Evolutionary conservation across 2,888 invertebrate genomes (phyloP).

Genomic region (Sarcophaga carnaria): DNA sequence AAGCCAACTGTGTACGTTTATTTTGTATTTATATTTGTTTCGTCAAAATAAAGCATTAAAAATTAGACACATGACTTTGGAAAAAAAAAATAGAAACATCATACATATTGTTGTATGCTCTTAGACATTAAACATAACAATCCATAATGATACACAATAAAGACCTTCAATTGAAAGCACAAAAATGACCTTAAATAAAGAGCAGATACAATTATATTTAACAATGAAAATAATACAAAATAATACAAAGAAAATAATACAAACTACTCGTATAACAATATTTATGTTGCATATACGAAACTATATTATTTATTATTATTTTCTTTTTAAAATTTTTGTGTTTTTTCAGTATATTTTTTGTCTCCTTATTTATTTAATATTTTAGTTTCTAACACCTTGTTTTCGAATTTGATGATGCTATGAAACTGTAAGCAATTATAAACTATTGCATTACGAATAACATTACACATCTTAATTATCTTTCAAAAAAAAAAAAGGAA

Average conservation of each 20-base stretch:
- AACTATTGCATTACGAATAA: too few relatives aligned
- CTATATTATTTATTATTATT: too few relatives aligned
- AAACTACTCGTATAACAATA: background rate
- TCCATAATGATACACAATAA: constrained; percentile 12
- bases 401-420: background rate
- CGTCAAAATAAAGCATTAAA: background rate
- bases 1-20: constrained; percentile 29
- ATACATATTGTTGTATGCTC: background rate
- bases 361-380: background rate
- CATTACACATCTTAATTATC: too few relatives aligned
- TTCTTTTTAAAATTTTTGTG: too few relatives aligned
- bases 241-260: background rate
- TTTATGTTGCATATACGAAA: background rate
- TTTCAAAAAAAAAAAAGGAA: too few relatives aligned
- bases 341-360: background rate
- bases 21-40: background rate
- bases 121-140: background rate
- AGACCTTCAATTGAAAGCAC: constrained; percentile 58
- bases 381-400: background rate
- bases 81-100: background rate
- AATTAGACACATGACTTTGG: background rate
- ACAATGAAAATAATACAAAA: background rate
- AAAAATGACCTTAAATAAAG: constrained; percentile 47
- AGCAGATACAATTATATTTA: background rate
- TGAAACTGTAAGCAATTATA: background rate